Conservation (phyloP, 1,140 invertebrate species). For the Calephelis nemesis region DNA sequence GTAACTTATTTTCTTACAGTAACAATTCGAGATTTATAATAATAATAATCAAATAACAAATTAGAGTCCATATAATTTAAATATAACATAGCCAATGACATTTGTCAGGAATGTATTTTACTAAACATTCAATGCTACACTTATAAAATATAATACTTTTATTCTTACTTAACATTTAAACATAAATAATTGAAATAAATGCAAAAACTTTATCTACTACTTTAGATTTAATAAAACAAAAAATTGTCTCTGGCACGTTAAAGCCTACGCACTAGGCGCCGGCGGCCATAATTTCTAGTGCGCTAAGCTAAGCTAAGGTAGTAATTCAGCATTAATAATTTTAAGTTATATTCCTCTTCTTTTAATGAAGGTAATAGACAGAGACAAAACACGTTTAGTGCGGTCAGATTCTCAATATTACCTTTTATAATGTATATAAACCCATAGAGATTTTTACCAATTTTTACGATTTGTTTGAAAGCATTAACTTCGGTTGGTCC, state of each 20-base stretch:
- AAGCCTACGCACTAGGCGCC: no score
- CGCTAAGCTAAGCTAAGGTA: no score
- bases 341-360: no score
- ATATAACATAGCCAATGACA: not conserved
- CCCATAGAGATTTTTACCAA: no score
- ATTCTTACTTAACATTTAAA: conserved; percentile 6
- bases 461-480: no score
- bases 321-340: no score
- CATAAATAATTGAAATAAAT: conserved; percentile 7
- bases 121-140: not conserved
- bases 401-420: no score
- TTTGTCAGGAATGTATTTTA: not conserved
- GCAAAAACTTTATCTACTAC: not conserved
- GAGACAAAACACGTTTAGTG: no score
- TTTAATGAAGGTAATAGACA: no score
- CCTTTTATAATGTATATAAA: no score
- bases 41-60: not conserved
- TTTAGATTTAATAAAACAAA: not conserved
- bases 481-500: no score
- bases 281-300: no score
- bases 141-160: conserved; percentile 16
- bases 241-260: not conserved
- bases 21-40: not conserved
- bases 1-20: conserved; percentile 2
- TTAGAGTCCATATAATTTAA: not conserved